Evolutionary conservation across 30 jellyfish, hydroid and myxozoan species (phyloP).

Genomic region (Morbakka virulenta): DNA sequence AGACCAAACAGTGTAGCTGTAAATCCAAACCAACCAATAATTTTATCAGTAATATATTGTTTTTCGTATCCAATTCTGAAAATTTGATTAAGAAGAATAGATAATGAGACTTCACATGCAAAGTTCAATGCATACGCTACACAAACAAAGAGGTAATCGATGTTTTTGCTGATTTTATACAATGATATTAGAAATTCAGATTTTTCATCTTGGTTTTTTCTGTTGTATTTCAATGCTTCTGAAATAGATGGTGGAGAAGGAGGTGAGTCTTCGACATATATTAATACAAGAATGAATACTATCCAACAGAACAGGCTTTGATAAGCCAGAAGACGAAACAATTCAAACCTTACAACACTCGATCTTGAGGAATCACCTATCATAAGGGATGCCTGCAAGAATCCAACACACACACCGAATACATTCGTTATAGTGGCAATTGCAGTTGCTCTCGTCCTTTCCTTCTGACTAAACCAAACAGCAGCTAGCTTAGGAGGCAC

Average conservation of each 20-base stretch:
- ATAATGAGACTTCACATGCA: constrained; percentile 38
- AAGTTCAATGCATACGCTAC: constrained; percentile 61
- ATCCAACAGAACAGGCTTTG: constrained; percentile 59
- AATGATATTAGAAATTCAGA: constrained; percentile 13
- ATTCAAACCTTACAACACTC: constrained; percentile 17
- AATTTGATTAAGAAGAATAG: constrained; percentile 37
- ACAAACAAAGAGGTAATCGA: constrained; percentile 45
- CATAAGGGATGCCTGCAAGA: constrained; percentile 67
- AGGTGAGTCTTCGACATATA: constrained; percentile 53
- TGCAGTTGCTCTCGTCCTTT: constrained; percentile 83
- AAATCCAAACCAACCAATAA: constrained; percentile 85
- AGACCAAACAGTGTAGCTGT: constrained; percentile 41
- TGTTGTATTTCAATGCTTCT: constrained; percentile 35
- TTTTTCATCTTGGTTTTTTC: constrained; percentile 7
- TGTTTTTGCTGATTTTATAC: constrained; percentile 40
- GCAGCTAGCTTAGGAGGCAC: constrained; percentile 83
- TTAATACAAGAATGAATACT: constrained; percentile 12
- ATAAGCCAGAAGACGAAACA: constrained; percentile 32
- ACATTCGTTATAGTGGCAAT: constrained; percentile 70
- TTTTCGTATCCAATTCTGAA: constrained; percentile 22
- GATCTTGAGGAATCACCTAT: constrained; percentile 30
- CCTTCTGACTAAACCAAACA: constrained; percentile 84
- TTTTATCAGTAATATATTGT: constrained; percentile 7
- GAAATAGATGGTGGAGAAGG: constrained; percentile 52
- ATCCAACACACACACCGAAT: constrained; percentile 87